A percentile compares a stretch with the other conserved stretches of the same genome.
These are phyloP conservation scores for Parascotia fuliginaria DNA, from an alignment of 2,888 invertebrate genomes.

Conservation along the genomic window DNA sequence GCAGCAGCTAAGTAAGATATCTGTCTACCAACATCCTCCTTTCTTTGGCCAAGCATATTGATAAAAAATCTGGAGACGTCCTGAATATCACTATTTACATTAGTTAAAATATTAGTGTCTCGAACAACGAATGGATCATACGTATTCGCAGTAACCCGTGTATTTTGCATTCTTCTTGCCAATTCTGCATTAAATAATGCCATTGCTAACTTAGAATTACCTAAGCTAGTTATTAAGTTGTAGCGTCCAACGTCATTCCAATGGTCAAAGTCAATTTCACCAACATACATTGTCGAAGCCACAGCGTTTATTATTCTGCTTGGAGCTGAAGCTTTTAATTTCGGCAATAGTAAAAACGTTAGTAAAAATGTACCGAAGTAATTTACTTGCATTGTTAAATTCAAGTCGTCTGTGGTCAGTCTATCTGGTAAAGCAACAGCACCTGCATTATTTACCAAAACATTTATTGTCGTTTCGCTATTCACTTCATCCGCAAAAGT, in stretches of 20 bases:
- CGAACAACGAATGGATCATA: slow-evolving; percentile 82
- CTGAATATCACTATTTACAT: slow-evolving; percentile 50
- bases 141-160: slow-evolving; percentile 88
- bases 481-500: slow-evolving; percentile 80
- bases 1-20: slow-evolving; percentile 67
- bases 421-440: slow-evolving; percentile 69
- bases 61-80: slow-evolving; percentile 57
- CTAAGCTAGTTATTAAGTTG: slow-evolving; percentile 53
- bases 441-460: slow-evolving; percentile 87
- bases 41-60: slow-evolving; percentile 63
- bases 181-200: slow-evolving; percentile 87
- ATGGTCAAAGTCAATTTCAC: slow-evolving; percentile 69
- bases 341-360: slow-evolving; percentile 87
- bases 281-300: slow-evolving; percentile 84
- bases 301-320: slow-evolving; percentile 88
- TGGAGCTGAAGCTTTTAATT: slow-evolving; percentile 82
- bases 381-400: slow-evolving; percentile 89
- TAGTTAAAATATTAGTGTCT: slow-evolving; percentile 64
- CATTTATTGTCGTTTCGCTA: slow-evolving; percentile 72
- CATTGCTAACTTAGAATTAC: slow-evolving; percentile 86
- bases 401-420: slow-evolving; percentile 87
- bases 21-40: slow-evolving; percentile 67
- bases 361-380: slow-evolving; percentile 90
- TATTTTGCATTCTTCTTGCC: slow-evolving; percentile 79
- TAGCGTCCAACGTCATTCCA: slow-evolving; percentile 70